These are phyloP conservation scores for Cheilosia vulpina DNA, from an alignment of 2,888 invertebrate species.

Conservation along the genomic window DNA sequence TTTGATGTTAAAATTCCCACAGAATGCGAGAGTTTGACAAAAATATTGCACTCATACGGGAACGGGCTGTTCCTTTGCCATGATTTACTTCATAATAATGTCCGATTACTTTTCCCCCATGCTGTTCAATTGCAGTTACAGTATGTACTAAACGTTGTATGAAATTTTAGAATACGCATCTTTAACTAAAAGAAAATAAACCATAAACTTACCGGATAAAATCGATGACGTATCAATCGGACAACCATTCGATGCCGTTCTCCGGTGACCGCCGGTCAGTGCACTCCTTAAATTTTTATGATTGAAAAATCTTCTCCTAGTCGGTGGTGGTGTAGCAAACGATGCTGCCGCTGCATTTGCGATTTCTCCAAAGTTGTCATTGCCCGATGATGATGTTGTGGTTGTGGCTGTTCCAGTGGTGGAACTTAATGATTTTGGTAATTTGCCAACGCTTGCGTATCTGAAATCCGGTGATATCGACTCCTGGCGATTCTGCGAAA, in stretches of 20 bases:
- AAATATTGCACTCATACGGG: no score
- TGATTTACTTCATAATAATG: no score
- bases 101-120: constrained; percentile 4
- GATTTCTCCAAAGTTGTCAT: constrained; percentile 83
- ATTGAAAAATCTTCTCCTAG: constrained; percentile 91
- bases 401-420: constrained; percentile 60
- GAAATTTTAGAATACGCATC: no score
- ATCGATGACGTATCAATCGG: constrained; percentile 81
- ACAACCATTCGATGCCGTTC: constrained; percentile 84
- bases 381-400: constrained; percentile 78
- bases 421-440: constrained; percentile 78
- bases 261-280: constrained; percentile 85
- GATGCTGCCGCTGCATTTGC: constrained; percentile 86
- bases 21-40: no score
- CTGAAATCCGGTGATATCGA: constrained; percentile 83
- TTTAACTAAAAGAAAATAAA: not conserved
- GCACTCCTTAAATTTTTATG: constrained; percentile 92
- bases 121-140: constrained; percentile 3
- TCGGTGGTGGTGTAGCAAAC: constrained; percentile 92
- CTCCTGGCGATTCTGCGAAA: constrained; percentile 81
- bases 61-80: no score
- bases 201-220: constrained; percentile 79
- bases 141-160: not conserved
- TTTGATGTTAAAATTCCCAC: no score
- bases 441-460: constrained; percentile 81